Percentiles rank a stretch among this genome's conserved stretches.
Conservation (phyloP, 2,888 invertebrate species). For the Colletes collaris region DNA sequence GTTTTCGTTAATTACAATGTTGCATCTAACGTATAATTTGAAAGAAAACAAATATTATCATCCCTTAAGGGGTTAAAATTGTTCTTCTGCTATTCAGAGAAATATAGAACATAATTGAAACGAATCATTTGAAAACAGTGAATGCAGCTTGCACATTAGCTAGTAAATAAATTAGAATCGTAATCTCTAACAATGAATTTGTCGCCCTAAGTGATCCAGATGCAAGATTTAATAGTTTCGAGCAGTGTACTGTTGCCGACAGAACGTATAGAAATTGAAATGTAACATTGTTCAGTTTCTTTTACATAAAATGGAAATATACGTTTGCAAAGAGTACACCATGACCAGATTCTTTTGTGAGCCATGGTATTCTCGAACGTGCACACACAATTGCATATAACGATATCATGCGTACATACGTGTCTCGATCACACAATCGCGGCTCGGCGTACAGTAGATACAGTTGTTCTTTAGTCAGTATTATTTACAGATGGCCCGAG, state of each 20-base stretch:
- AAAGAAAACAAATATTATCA: too few relatives aligned
- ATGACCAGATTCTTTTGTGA: slow-evolving; percentile 16
- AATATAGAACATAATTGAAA: too few relatives aligned
- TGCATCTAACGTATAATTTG: too few relatives aligned
- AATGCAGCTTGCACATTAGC: too few relatives aligned
- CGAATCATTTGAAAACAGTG: too few relatives aligned
- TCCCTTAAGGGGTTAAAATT: too few relatives aligned
- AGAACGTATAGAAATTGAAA: not conserved
- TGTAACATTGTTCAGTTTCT: not conserved
- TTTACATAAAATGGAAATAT: not conserved
- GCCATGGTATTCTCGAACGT: slow-evolving; percentile 13
- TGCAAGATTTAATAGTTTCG: not conserved
- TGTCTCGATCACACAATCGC: slow-evolving; percentile 55
- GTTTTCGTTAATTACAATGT: too few relatives aligned
- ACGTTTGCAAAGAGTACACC: not conserved
- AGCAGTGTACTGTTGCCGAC: not conserved
- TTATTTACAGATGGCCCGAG: slow-evolving; percentile 82
- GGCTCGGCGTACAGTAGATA: slow-evolving; percentile 59
- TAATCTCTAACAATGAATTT: too few relatives aligned
- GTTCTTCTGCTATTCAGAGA: too few relatives aligned
- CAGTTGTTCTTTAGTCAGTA: slow-evolving; percentile 71
- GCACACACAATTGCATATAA: slow-evolving; percentile 14
- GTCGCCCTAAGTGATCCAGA: too few relatives aligned
- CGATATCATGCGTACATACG: slow-evolving; percentile 11
- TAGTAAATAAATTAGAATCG: too few relatives aligned